Conservation (phyloP, 1,140 invertebrate genomes). For the Sesamia nonagrioides region DNA sequence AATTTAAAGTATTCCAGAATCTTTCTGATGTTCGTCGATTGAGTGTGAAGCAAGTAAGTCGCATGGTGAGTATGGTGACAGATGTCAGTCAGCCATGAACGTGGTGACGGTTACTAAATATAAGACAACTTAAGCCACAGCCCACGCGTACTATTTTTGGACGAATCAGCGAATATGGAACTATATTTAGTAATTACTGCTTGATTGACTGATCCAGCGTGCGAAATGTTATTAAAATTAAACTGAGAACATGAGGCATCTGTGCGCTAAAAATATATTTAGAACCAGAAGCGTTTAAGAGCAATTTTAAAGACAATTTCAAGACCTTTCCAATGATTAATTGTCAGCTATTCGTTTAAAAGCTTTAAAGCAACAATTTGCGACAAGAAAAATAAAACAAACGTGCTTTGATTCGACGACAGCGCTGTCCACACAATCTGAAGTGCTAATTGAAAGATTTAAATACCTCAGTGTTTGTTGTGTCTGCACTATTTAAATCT, state of each 20-base stretch:
- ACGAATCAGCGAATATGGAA: slow-evolving; percentile 16
- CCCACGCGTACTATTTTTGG: slow-evolving; percentile 15
- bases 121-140: slow-evolving; percentile 13
- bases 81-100: slow-evolving; percentile 16
- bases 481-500: slow-evolving; percentile 23
- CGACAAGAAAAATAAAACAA: neutral
- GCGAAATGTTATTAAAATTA: neutral
- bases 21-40: slow-evolving; percentile 30
- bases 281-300: neutral
- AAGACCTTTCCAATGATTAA: neutral
- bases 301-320: slow-evolving; percentile 1
- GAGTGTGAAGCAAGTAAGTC: slow-evolving; percentile 29
- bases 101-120: slow-evolving; percentile 8
- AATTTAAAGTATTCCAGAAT: neutral
- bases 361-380: neutral
- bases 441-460: slow-evolving; percentile 31
- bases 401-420: slow-evolving; percentile 14
- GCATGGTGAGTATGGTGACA: slow-evolving; percentile 19
- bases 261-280: neutral
- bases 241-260: neutral
- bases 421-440: slow-evolving; percentile 23
- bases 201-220: slow-evolving; percentile 14
- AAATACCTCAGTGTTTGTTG: slow-evolving; percentile 19
- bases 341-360: slow-evolving; percentile 14
- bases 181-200: slow-evolving; percentile 26